These are phyloP conservation scores for Ceratoteleas bidentatus DNA, from an alignment of 1,140 invertebrate genomes.

Conservation along the genomic window DNA sequence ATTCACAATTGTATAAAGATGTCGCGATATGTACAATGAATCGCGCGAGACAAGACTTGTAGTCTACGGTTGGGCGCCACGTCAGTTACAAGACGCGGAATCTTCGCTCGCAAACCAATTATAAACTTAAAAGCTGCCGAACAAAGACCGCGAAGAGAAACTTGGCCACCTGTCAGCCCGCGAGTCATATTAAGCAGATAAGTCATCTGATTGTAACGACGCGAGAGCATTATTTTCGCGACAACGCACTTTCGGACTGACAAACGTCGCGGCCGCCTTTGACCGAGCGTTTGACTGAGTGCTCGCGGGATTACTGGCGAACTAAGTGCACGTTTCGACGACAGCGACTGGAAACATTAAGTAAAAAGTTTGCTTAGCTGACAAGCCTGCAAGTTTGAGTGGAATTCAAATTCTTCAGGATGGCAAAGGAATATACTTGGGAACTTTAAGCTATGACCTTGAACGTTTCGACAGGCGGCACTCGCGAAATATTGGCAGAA, in stretches of 20 bases:
- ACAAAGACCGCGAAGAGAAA: conserved; percentile 36
- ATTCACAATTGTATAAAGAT: conserved; percentile 40
- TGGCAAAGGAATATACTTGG: too few species aligned
- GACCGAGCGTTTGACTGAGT: too few species aligned
- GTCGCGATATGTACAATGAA: conserved; percentile 29
- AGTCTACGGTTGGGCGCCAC: conserved; percentile 7
- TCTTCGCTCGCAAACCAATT: conserved; percentile 44
- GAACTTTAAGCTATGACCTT: too few species aligned
- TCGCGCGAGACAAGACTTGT: conserved; percentile 21
- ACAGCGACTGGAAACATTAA: too few species aligned
- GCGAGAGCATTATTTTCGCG: neutral
- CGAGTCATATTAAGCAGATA: conserved; percentile 33
- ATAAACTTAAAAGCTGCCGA: conserved; percentile 45
- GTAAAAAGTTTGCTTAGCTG: too few species aligned
- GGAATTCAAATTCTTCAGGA: too few species aligned
- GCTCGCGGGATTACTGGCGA: too few species aligned
- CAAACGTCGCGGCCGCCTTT: neutral
- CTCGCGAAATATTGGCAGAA: too few species aligned
- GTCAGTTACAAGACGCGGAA: conserved; percentile 42
- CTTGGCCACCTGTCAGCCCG: conserved; percentile 25
- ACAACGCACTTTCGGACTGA: conserved; percentile 7
- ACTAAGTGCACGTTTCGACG: too few species aligned
- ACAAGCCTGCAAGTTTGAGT: too few species aligned
- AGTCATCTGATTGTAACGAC: conserved; percentile 12
- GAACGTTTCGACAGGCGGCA: too few species aligned